These are phyloP conservation scores for Dicycla oo DNA, from an alignment of 2,888 invertebrate species.

Conservation along the genomic window DNA sequence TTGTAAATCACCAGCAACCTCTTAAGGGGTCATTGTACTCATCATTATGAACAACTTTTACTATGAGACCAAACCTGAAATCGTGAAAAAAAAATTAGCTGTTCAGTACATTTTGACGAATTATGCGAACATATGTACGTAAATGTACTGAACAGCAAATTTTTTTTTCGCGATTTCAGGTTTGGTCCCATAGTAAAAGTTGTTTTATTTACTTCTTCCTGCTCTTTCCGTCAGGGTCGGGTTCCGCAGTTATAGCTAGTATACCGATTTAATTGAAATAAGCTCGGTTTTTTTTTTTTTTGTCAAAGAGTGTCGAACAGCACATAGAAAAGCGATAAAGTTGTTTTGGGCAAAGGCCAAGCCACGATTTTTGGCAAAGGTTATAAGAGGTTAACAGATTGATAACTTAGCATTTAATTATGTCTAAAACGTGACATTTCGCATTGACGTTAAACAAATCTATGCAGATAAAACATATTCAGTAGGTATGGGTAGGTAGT, in stretches of 20 bases:
- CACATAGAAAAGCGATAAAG: slow-evolving; percentile 9
- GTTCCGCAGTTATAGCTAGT: not conserved
- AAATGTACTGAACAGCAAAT: no score
- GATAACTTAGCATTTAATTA: slow-evolving; percentile 14
- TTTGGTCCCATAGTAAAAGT: no score
- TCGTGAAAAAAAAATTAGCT: no score
- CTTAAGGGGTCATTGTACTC: no score
- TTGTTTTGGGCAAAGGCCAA: slow-evolving; percentile 25
- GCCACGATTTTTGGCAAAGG: slow-evolving; percentile 10
- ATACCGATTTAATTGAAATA: not conserved
- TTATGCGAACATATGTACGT: no score
- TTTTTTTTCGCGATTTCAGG: no score
- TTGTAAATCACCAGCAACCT: no score
- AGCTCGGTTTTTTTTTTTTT: not conserved
- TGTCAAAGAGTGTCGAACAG: not conserved
- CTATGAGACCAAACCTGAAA: no score
- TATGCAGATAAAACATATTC: not conserved
- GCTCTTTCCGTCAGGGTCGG: not conserved
- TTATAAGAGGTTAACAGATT: slow-evolving; percentile 22
- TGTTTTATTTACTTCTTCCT: not conserved
- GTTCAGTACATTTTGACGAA: no score
- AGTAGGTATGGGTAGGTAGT: no score
- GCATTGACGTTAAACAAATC: not conserved
- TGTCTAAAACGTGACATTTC: not conserved
- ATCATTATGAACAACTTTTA: no score